Base-by-base conservation (phyloP, 1,140 invertebrate genomes). In the Diabrotica undecimpunctata region DNA sequence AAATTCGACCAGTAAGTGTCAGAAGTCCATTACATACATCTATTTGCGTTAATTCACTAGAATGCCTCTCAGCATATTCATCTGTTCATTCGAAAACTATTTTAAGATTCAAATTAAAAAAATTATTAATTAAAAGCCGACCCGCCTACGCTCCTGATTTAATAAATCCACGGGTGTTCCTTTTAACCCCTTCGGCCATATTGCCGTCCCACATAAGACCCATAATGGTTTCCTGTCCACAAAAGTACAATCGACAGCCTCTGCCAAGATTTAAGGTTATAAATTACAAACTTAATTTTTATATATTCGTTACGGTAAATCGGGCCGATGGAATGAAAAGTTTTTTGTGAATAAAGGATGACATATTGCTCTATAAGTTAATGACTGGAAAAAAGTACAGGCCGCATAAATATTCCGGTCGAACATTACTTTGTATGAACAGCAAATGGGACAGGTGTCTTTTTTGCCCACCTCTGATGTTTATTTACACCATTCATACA, bases 211-310 rank as follows among this genome's bases (percentile, higher is more conserved):
- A 14, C 51, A 14, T 14, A 25, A 25, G 25, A 25, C 25, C 25
- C 55, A 57, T 57, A 57, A 57, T 36, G 5, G 55, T n/a, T 57
- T 36, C 55, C 25, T 12, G 6, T 37, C 14, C 25, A 25, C 37
- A 12, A 14, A 37, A 57, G 37, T 37, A 39, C 25, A 8, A 39
- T 36, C 12, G 25, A 10, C 55, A 39, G 37, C 37, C 25, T 36
- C 37, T 37, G 35, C 37, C 37, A 12, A 36, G 55, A 57, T 57
- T 57, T 37, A 57, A 57, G 37, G 55, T 25, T 37, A 59, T 59
- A 59, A 59, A 59, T 59, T 41, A 59, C n/a, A 13, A 41, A 59
- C 57, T 59, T 59, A 50, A 59, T 59, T 59, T 59, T 14, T 39
- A 59, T 53, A 14, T 59, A 38, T 59, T 14, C 12, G 37, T 59